A percentile compares a stretch with the other conserved stretches of the same genome.
These are phyloP conservation scores for Yponomeuta evonymella DNA, from an alignment of 2,888 invertebrate species.

Conservation along the genomic window DNA sequence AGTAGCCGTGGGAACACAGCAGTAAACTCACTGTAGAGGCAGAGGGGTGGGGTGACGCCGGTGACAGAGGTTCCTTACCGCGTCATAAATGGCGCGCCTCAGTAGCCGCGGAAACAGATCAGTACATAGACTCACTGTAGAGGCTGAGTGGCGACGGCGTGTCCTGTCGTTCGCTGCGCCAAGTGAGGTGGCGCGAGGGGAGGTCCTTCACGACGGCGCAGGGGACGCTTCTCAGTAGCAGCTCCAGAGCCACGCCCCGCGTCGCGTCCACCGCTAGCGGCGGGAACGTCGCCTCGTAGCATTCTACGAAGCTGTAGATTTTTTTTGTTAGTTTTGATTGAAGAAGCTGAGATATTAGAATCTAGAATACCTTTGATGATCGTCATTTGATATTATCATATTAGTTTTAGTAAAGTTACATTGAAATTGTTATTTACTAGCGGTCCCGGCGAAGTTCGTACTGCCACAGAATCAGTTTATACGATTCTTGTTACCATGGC, in stretches of 20 bases:
- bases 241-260: slow-evolving; percentile 90
- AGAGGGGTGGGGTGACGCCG: no score
- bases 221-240: slow-evolving; percentile 89
- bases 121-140: slow-evolving; percentile 37
- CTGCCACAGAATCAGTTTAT: no score
- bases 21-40: no score
- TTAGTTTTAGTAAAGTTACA: no score
- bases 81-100: not conserved
- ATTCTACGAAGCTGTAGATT: slow-evolving; percentile 82
- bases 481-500: no score
- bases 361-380: no score
- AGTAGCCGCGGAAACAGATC: not conserved
- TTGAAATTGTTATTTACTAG: no score
- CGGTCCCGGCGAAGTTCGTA: no score
- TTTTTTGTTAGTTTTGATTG: not conserved
- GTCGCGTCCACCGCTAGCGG: slow-evolving; percentile 74
- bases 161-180: slow-evolving; percentile 29
- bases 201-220: slow-evolving; percentile 76
- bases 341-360: no score
- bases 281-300: slow-evolving; percentile 86
- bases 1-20: not conserved
- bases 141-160: slow-evolving; percentile 30
- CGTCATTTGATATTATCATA: no score
- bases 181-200: slow-evolving; percentile 55
- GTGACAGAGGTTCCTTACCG: no score